Base-by-base conservation (phyloP, 1,140 invertebrate species). In the Babylonia areolata region DNA sequence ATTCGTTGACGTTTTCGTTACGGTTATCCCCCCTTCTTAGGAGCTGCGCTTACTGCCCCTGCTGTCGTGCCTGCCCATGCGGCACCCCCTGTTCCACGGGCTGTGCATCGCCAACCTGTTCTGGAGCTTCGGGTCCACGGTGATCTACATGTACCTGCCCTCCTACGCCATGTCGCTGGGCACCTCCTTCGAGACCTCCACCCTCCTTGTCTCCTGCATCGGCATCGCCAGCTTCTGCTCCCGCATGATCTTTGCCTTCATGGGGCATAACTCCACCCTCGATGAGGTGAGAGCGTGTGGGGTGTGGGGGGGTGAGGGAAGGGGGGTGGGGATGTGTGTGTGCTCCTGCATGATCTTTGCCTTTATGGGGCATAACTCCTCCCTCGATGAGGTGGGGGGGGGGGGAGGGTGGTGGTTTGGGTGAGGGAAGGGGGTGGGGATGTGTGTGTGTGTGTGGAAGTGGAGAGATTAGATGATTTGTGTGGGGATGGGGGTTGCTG, bases 141-240 rank as follows among this genome's bases (percentile, higher is more conserved):
- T 93, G 1, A 91, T 94, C 64, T 94, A 93, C 87, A 91, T 92
- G 89, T 93, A 93, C 79, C 84, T 94, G 92, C 93, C 2, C 90
- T 91, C 1, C 46, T 51, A 51, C 82, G 92, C 93, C 46, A 90
- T 93, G 83, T 85, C 91, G 2, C 35, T 88, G 84, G 90, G 90
- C 15, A 90, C 91, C 12, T 87, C 90, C 58, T 90, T 93, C 79
- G 90, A 91, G 37, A 91, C 87, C 5, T 86, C 92, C n/a, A 87
- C 88, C 15, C 89, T 93, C 78, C 90, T 93, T 3, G 88, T 93
- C 33, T 88, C 92, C 11, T 92, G 90, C 84, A 87, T 93, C n/a
- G 93, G 93, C 3, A 91, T 93, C 82, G 88, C 92, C 3, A 92
- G 90, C 77, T 93, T 93, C 85, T 85, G 87, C 81, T 58, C 5